Percentiles rank a stretch among this genome's conserved stretches.
These are phyloP conservation scores for Tachina fera DNA, from an alignment of 2,888 invertebrate species.

Conservation along the genomic window DNA sequence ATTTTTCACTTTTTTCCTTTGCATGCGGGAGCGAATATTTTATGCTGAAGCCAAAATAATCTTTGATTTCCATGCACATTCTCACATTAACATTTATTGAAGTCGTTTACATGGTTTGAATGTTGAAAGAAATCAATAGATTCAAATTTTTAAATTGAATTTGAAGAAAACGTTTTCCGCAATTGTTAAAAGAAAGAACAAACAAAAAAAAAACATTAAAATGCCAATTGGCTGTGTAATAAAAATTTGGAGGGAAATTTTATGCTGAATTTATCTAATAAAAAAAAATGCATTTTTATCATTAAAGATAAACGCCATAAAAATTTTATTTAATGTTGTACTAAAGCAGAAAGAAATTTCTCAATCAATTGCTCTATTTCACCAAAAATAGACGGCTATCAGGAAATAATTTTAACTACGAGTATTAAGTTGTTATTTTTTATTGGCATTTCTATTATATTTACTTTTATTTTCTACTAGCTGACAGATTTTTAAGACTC, in stretches of 20 bases:
- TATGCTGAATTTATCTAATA: neutral
- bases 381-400: neutral
- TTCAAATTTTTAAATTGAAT: constrained; percentile 45
- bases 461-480: constrained; percentile 1
- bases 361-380: no score
- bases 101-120: neutral
- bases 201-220: neutral
- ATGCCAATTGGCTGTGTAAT: constrained; percentile 27
- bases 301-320: no score
- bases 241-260: neutral
- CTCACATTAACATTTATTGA: neutral
- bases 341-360: no score
- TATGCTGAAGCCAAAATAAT: neutral
- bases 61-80: neutral
- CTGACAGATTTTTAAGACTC: constrained; percentile 8
- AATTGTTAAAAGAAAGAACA: neutral
- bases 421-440: constrained; percentile 3
- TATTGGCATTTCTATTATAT: neutral
- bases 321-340: no score
- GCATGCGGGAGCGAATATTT: constrained; percentile 19
- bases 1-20: constrained; percentile 49
- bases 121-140: constrained; percentile 49
- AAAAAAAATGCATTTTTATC: no score
- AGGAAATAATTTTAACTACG: neutral
- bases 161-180: constrained; percentile 1